Evolutionary conservation across 2,797 vertebrate genomes (phyloP).

Genomic region (Chelonia mydas): DNA sequence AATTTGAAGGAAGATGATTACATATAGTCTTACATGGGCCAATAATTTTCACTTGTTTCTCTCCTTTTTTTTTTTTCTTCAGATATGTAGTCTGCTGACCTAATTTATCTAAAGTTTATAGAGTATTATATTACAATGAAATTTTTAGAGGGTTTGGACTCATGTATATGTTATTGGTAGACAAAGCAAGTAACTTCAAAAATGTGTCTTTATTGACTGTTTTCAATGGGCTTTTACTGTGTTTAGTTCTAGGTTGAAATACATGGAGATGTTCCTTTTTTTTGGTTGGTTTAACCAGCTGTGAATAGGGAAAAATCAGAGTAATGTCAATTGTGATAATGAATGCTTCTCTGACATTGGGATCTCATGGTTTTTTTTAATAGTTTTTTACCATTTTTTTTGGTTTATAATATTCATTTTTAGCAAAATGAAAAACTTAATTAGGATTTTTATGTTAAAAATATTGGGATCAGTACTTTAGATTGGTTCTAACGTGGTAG

Average conservation of each 20-base stretch:
- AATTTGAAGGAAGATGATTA: background rate
- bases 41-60: background rate
- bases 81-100: background rate
- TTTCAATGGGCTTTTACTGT: background rate
- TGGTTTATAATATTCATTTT: background rate
- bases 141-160: background rate
- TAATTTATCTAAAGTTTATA: background rate
- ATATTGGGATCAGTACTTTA: background rate
- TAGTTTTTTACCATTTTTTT: background rate
- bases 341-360: background rate
- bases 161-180: background rate
- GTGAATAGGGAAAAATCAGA: background rate
- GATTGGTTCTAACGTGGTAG: slow-evolving; percentile 25
- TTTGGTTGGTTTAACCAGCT: background rate
- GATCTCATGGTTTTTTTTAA: background rate
- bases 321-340: background rate
- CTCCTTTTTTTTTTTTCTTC: background rate
- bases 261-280: background rate
- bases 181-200: background rate
- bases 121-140: background rate
- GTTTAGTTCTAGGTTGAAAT: background rate
- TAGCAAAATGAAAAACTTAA: background rate
- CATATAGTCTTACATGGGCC: background rate
- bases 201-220: background rate
- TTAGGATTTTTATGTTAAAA: slow-evolving; percentile 15